Conservation (phyloP, 1,140 invertebrate species). For the Aphelinus atriplicis region DNA sequence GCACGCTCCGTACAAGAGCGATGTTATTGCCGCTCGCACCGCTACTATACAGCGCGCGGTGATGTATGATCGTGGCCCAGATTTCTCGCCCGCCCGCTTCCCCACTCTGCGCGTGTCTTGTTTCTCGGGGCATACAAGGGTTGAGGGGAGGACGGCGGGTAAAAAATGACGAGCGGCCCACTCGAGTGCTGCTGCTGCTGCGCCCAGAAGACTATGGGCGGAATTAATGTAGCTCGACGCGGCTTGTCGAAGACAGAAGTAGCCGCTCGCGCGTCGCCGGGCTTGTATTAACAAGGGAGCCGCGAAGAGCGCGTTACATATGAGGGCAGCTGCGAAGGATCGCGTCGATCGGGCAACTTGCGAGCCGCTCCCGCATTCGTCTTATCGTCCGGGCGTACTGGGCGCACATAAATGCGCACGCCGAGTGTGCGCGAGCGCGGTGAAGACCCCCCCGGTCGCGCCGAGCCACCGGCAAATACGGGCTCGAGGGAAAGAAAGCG, state of each 20-base stretch:
- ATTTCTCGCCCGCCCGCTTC: constrained; percentile 18
- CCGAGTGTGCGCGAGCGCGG: background rate
- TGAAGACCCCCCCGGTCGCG: background rate
- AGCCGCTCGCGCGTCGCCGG: no score
- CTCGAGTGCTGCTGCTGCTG: background rate
- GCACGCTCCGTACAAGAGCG: background rate
- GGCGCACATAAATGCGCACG: constrained; percentile 37
- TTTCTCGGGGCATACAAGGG: background rate
- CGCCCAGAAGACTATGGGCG: constrained; percentile 23
- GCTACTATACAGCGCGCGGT: background rate
- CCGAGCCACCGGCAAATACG: constrained; percentile 8
- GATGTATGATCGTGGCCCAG: constrained; percentile 24
- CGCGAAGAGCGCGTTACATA: no score
- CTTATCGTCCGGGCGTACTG: constrained; percentile 19
- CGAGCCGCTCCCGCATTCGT: constrained; percentile 27
- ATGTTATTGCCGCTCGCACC: background rate
- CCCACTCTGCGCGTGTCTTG: background rate
- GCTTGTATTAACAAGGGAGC: no score
- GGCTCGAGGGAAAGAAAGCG: constrained; percentile 31
- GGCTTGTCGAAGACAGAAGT: constrained; percentile 13
- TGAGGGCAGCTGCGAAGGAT: no score
- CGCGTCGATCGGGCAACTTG: constrained; percentile 38
- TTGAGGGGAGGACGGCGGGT: background rate
- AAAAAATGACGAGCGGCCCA: constrained; percentile 28
- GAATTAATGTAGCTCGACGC: constrained; percentile 30